Evolutionary conservation across 2,797 vertebrate genomes (phyloP), one percentile per base, ranked within the genome.

Genomic region (Crocodylus rhombifer): DNA sequence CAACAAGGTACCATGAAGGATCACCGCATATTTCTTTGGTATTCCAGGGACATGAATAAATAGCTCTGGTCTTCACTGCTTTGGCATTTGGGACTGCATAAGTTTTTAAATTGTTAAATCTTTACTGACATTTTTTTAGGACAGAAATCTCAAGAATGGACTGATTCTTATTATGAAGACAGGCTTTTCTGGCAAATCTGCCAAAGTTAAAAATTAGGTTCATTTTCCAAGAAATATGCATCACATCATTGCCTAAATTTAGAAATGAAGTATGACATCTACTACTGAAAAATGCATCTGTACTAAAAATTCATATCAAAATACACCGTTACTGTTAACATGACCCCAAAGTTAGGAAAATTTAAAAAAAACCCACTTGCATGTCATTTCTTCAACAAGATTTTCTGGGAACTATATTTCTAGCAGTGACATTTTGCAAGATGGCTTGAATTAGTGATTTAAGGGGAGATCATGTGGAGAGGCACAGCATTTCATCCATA

Each of bases 141-240:
- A 8, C 42, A 42, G 42, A 42, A 42, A 42, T 42, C 42, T 42
- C 42, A 30, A 30, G 17, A 33, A n/a, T 67, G 17, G 16, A 67
- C 30, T 67, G 65, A 30, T 67, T 67, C 65, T 30, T 30, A 60
- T 77, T 85, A 57, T 61, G 26, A 80, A 61, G 90, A 81, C 14
- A 74, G 4, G 79, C 60, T 20, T 85, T 57, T 88, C 75, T 77
- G 21, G 75, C 91, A 92, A 93, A 56, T 2, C 36, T 82, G 58
- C n/a, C 73, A 51, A 17, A 77, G 81, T 92, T 88, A 61, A 77
- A 85, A 91, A 93, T 88, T 23, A 90, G 3, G 8, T 55, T 93
- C 1, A 62, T 77, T 91, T 96, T 77, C 36, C 62, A 18, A 65
- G 88, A 71, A 87, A 88, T 64, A 30, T 20, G 30, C 57, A 91